A percentile compares a stretch with the other conserved stretches of the same genome.
Evolutionary conservation across 2,797 vertebrate species (phyloP).

Genomic region (Lepilemur septentrionalis): DNA sequence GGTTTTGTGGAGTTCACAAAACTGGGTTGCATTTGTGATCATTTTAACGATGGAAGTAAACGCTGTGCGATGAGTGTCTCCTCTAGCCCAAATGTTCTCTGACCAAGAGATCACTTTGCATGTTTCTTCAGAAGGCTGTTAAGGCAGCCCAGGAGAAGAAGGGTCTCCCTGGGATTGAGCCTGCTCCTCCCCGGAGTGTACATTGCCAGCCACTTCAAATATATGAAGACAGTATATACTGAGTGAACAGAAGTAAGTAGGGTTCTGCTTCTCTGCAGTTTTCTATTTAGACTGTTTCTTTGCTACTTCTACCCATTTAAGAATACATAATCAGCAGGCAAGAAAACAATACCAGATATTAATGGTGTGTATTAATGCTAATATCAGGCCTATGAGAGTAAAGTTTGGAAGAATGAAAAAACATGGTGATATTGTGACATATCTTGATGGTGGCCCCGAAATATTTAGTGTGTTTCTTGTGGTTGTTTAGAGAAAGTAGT

Average conservation of each 20-base stretch:
- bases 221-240: accelerated
- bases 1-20: neutral
- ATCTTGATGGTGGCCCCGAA: neutral
- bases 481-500: neutral
- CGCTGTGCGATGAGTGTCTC: neutral
- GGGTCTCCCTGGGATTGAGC: neutral
- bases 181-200: neutral
- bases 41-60: accelerated
- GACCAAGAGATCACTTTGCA: accelerated
- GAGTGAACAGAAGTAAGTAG: neutral
- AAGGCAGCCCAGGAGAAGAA: neutral
- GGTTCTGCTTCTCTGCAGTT: neutral
- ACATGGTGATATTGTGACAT: neutral
- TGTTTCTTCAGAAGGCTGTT: neutral
- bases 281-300: neutral
- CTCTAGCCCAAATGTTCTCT: neutral
- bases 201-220: accelerated
- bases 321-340: neutral
- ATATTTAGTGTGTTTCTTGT: neutral
- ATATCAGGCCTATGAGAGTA: neutral
- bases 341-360: neutral
- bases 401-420: neutral
- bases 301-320: neutral
- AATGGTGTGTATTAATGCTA: neutral
- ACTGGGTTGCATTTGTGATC: accelerated